Conservation (phyloP, 2,888 invertebrate species). For the Pimpla rufipes region DNA sequence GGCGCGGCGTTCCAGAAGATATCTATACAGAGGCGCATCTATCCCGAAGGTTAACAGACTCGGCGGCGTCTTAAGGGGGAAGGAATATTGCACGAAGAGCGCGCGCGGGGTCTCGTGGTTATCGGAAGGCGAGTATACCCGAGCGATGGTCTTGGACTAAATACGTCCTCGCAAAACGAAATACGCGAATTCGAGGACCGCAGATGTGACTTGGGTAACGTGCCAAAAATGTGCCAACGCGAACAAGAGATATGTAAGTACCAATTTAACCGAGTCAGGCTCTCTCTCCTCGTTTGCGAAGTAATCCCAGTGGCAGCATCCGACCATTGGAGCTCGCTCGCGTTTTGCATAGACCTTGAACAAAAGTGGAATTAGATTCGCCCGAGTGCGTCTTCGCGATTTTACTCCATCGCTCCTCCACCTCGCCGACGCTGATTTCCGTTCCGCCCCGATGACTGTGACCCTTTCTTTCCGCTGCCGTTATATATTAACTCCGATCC, state of each 20-base stretch:
- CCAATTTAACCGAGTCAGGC: slow-evolving; percentile 79
- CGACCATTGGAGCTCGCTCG: slow-evolving; percentile 46
- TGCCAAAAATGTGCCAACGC: slow-evolving; percentile 82
- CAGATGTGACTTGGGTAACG: slow-evolving; percentile 77
- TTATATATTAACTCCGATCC: slow-evolving; percentile 8
- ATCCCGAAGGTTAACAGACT: slow-evolving; percentile 49
- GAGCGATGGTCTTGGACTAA: slow-evolving; percentile 77
- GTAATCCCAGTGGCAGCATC: slow-evolving; percentile 46
- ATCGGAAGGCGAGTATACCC: slow-evolving; percentile 70
- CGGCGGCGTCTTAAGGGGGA: slow-evolving; percentile 15
- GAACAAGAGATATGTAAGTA: slow-evolving; percentile 81
- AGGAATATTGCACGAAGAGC: slow-evolving; percentile 12
- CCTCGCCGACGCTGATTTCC: slow-evolving; percentile 7
- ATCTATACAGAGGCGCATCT: slow-evolving; percentile 14
- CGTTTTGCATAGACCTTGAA: slow-evolving; percentile 67
- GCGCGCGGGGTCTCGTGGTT: slow-evolving; percentile 59
- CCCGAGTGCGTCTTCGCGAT: slow-evolving; percentile 27
- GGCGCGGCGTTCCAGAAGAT: not conserved
- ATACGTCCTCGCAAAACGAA: slow-evolving; percentile 79
- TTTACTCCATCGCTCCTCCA: not conserved
- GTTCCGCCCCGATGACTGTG: slow-evolving; percentile 20
- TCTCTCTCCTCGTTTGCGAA: slow-evolving; percentile 40
- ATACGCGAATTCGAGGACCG: slow-evolving; percentile 73
- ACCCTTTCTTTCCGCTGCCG: not conserved
- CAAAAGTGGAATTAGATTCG: slow-evolving; percentile 68